Percentiles rank a stretch among this genome's conserved stretches.
Evolutionary conservation across 2,888 invertebrate species (phyloP).

Genomic region (Cacoxenus indagator): DNA sequence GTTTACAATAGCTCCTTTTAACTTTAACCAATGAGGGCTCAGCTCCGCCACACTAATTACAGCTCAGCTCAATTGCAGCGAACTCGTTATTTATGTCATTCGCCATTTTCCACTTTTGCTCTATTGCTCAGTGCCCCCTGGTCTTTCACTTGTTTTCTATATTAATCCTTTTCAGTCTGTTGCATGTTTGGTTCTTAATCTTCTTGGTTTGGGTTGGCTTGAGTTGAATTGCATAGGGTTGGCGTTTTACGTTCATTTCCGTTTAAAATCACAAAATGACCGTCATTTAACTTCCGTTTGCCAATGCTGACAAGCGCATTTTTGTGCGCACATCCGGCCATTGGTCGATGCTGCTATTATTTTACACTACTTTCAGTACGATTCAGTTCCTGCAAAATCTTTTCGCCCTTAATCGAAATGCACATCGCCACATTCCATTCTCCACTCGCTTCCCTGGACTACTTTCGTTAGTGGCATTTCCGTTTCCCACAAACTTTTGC

Average conservation of each 20-base stretch:
- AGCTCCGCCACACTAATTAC: not conserved
- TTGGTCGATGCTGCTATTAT: not conserved
- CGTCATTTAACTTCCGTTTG: conserved; percentile 19
- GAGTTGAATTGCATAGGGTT: too few species aligned
- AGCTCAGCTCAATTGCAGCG: not conserved
- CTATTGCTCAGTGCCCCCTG: not conserved
- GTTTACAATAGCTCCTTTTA: not conserved
- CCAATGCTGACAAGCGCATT: conserved; percentile 21
- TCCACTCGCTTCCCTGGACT: not conserved
- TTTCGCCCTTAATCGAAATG: not conserved
- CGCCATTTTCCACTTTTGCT: not conserved
- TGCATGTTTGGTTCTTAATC: not conserved
- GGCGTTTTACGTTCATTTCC: conserved; percentile 15
- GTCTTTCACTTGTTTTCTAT: not conserved
- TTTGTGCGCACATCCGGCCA: conserved; percentile 5
- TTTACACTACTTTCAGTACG: not conserved
- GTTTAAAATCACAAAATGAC: conserved; percentile 20
- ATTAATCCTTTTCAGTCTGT: not conserved
- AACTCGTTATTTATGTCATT: not conserved
- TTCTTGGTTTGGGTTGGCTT: not conserved
- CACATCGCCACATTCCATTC: not conserved
- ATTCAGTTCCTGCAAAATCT: not conserved
- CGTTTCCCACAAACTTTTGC: conserved; percentile 8
- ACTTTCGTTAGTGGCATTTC: conserved; percentile 1
- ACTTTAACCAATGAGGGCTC: not conserved